Evolutionary conservation across 2,797 vertebrate genomes (phyloP).

Genomic region (Triplophysa yarkandensis): DNA sequence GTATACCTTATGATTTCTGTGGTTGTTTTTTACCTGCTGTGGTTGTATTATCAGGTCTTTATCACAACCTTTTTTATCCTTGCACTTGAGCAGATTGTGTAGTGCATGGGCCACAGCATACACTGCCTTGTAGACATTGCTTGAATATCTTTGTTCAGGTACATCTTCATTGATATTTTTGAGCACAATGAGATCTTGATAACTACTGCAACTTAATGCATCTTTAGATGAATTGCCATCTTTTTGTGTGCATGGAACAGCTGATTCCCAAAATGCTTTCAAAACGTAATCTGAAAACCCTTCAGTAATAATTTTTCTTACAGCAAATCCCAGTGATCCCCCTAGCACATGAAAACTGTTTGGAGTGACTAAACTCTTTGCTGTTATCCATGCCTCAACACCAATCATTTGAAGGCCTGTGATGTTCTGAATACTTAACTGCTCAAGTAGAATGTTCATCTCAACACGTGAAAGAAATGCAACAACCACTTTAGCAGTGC

Average conservation of each 20-base stretch:
- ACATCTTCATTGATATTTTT: constrained; percentile 68
- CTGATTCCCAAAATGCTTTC: constrained; percentile 69
- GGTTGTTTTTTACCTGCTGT: not conserved
- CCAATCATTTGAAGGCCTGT: constrained; percentile 74
- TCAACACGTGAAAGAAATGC: constrained; percentile 70
- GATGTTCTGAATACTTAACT: constrained; percentile 68
- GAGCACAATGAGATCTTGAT: constrained; percentile 59
- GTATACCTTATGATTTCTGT: not conserved
- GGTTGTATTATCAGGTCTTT: constrained; percentile 43
- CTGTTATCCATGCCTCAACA: constrained; percentile 77
- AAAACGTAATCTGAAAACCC: constrained; percentile 68
- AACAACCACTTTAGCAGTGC: constrained; percentile 71
- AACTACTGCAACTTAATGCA: constrained; percentile 56
- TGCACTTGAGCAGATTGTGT: constrained; percentile 60
- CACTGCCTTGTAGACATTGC: constrained; percentile 74
- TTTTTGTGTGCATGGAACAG: constrained; percentile 58
- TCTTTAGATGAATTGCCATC: not conserved
- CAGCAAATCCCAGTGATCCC: constrained; percentile 73
- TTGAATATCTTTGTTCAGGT: constrained; percentile 68
- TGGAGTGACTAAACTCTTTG: constrained; percentile 71
- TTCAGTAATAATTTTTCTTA: constrained; percentile 68
- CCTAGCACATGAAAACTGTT: constrained; percentile 68
- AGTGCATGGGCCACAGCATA: constrained; percentile 73
- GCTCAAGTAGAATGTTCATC: constrained; percentile 70
- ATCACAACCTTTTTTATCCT: constrained; percentile 59